Evolutionary conservation across 2,797 vertebrate genomes (phyloP), one percentile per base, ranked within the genome.

Genomic region (Ceyx erithaca): DNA sequence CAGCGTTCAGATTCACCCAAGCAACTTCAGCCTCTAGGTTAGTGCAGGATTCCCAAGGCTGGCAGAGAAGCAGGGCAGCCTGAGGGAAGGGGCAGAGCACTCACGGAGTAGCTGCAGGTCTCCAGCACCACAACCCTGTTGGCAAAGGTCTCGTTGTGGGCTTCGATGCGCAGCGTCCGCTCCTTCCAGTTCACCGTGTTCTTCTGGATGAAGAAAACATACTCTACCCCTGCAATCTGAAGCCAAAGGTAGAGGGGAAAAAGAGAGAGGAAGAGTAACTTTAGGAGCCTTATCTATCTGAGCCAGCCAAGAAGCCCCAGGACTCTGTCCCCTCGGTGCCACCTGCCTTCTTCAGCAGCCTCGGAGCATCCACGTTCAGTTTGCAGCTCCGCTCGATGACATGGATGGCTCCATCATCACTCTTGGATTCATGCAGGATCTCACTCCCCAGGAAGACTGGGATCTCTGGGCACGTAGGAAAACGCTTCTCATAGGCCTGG

Each of bases 401-500:
- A 1, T 98, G 98, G 40, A 98, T 68, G 0, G 98, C 96, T 7
- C 98, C 98, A 0, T 98, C 98, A 0, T 97, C 93, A 4, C 97
- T 98, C 75, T 66, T 96, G 87, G 97, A 97, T 62, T 98, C 98
- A 0, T 93, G 93, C 62, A 98, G 91, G 59, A 98, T 96, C 89
- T 98, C 98, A 30, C 98, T 98, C 49, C 98, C 98, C 91, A 98
- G 81, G 91, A 98, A 98, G 21, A 98, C 97, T 5, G 98, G 98
- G 86, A 98, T 98, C 85, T 97, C 97, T 22, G 97, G 98, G 49
- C 98, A 98, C 0, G 96, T 98, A 12, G 98, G 98, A 81, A 98
- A 98, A 73, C 98, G 98, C 79, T 97, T 98, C 91, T 98, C 98
- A 0, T 98, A 98, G 9, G 98, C 98, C 98, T 98, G 90, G 35